Percentiles rank a stretch among this genome's conserved stretches.
Evolutionary conservation across 2,888 invertebrate species (phyloP).

Genomic region (Cheilosia impressa): DNA sequence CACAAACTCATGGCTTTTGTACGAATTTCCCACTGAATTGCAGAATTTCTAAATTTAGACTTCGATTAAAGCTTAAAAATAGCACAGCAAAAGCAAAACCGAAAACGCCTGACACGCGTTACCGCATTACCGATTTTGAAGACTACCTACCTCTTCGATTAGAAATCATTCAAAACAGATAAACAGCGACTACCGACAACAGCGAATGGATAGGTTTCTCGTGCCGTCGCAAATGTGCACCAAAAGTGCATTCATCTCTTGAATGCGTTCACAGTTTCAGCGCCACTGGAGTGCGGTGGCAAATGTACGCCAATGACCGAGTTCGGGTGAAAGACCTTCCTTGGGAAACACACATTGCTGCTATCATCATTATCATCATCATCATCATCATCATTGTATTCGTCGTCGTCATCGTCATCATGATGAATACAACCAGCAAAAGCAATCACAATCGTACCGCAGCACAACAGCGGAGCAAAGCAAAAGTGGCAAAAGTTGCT

Average conservation of each 20-base stretch:
- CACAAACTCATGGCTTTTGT: slow-evolving; percentile 43
- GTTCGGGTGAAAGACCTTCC: slow-evolving; percentile 84
- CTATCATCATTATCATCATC: slow-evolving; percentile 83
- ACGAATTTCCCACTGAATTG: slow-evolving; percentile 7
- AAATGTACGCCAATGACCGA: slow-evolving; percentile 84
- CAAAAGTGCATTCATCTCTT: slow-evolving; percentile 76
- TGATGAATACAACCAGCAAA: slow-evolving; percentile 14
- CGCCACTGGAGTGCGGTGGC: slow-evolving; percentile 75
- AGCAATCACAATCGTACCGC: slow-evolving; percentile 12
- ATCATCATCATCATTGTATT: slow-evolving; percentile 80
- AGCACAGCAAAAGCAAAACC: too few species aligned
- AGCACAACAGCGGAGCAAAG: slow-evolving; percentile 8
- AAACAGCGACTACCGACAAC: slow-evolving; percentile 6
- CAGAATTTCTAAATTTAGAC: slow-evolving; percentile 51
- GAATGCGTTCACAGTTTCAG: slow-evolving; percentile 73
- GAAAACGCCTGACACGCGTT: too few species aligned
- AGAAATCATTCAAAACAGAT: slow-evolving; percentile 23
- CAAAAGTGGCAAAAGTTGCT: slow-evolving; percentile 39
- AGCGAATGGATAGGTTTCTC: slow-evolving; percentile 55
- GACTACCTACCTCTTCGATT: slow-evolving; percentile 14
- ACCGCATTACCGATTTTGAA: slow-evolving; percentile 11
- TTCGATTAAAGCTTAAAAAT: too few species aligned
- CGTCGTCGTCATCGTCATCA: slow-evolving; percentile 45
- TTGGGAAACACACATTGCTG: slow-evolving; percentile 76
- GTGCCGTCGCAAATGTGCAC: slow-evolving; percentile 63